These are phyloP conservation scores for Thalpophila matura DNA, from an alignment of 2,888 invertebrate genomes.

Conservation along the genomic window DNA sequence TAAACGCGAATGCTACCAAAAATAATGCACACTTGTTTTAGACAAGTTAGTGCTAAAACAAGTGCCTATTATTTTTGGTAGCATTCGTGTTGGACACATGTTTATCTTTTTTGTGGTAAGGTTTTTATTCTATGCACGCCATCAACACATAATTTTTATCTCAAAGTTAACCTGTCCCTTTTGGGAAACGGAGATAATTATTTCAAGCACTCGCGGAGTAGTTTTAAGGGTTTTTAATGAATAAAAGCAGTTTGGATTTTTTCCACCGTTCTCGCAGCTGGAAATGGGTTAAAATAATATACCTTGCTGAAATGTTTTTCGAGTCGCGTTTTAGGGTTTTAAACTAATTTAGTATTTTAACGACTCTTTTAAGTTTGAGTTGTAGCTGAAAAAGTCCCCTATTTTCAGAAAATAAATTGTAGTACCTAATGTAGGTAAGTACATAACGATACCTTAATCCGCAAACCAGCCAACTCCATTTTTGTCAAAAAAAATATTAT, in stretches of 20 bases:
- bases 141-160: slow-evolving; percentile 26
- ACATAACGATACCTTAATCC: too few species aligned
- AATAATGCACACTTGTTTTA: too few species aligned
- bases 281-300: slow-evolving; percentile 52
- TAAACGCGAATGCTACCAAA: too few species aligned
- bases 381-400: neutral
- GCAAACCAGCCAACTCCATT: too few species aligned
- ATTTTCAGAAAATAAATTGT: too few species aligned
- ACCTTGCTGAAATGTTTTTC: slow-evolving; percentile 40
- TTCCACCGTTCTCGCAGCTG: slow-evolving; percentile 3
- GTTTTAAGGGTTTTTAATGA: slow-evolving; percentile 59
- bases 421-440: too few species aligned
- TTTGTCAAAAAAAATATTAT: too few species aligned
- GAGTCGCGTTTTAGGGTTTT: slow-evolving; percentile 18
- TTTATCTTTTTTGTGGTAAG: too few species aligned
- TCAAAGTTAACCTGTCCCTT: slow-evolving; percentile 37
- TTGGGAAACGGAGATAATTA: slow-evolving; percentile 52
- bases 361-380: slow-evolving; percentile 1
- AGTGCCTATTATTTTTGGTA: too few species aligned
- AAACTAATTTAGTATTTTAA: slow-evolving; percentile 8
- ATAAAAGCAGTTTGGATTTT: slow-evolving; percentile 57
- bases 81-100: too few species aligned
- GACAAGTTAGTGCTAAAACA: too few species aligned
- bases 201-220: slow-evolving; percentile 53
- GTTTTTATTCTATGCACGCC: neutral